Base-by-base conservation (phyloP, 2,797 vertebrate species). In the Tokudaia tokunoshimensis region DNA sequence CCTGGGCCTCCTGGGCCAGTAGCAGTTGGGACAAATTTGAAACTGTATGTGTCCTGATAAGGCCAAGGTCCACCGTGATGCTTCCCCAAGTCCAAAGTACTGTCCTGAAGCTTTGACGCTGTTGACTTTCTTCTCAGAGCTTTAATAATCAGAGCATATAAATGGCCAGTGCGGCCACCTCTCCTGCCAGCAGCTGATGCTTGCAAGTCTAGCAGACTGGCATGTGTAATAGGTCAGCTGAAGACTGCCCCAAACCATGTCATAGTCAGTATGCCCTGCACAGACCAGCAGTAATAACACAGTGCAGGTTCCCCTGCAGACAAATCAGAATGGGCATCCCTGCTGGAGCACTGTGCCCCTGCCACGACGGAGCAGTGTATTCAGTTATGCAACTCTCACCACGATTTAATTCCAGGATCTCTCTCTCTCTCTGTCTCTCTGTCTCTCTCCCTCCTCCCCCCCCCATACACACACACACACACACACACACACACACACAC, bases 391-490 rank as follows among this genome's bases (percentile, higher is more conserved):
- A 92, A 1, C 50, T 15, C 26, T 88, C 17, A 47, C 19, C 37
- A 20, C 24, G 29, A 2, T 93, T 78, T 93, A 70, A 63, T 89
- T 97, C 24, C n/a, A 81, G 61, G 92, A 52, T 41, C 41, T 41
- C 41, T 41, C 41, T 41, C 41, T 41, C 41, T 41, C 41, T 41
- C 41, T 41, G 2, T 41, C 41, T 41, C 41, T 41, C 41, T 41
- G 2, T 41, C 41, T 41, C 41, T 41, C 41, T 41, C 41, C 3
- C 41, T 41, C 41, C 41, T 41, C 41, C 3, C 41, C 3, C 41
- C 3, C 41, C 3, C 41, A 41, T 41, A 41, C 94, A 29, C 57
- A 59, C 22, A 74, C 63, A n/a, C n/a, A 91, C 92, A 29, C 57
- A 82, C 6, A 74, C 75, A 91, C 91, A 31, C 37, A 82, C 26